Evolutionary conservation across 2,113 vertebrate species (phyloP), one percentile per base, ranked within the genome.

Genomic region (Clarias batrachus): DNA sequence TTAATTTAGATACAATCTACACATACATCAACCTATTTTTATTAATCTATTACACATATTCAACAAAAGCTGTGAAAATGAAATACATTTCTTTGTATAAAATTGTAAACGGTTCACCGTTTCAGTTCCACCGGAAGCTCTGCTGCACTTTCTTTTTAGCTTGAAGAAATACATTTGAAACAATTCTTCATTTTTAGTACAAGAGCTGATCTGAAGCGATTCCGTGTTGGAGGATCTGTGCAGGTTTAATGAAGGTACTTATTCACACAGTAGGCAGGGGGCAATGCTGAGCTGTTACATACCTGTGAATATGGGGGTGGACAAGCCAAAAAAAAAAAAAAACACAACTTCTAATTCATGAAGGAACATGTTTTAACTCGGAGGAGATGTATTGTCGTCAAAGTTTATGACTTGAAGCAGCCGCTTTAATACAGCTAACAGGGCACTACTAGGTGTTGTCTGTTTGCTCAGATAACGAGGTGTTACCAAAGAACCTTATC

Each of bases 141-240:
- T 10, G 16, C 0, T 3, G 6, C 17, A 11, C 23, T 19, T 12
- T 30, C 25, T 9, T 65, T 37, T 37, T 37, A 37, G 6, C 48
- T 23, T 11, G 25, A 68, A 33, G 82, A 37, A 13, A 70, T 57
- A 16, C 16, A 12, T 33, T 37, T 41, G 13, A 41, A 59, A 59
- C 41, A 68, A 56, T 79, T 77, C 84, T 80, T 86, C 84, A 80
- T 81, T 81, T 85, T 48, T n/a, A 52, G 16, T 6, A 37, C 1
- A 37, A 70, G 54, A 66, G 48, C 65, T 80, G 77, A 66, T 33
- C n/a, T 66, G 23, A n/a, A 66, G n/a, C 13, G n/a, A 78, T 84
- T 66, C 56, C 60, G 3, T 5, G 23, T 60, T 11, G n/a, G 27
- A 1, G 25, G 25, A 13, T 56, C 41, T 85, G 41, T 23, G n/a